Evolutionary conservation across 2,888 invertebrate genomes (phyloP), one percentile per base, ranked within the genome.

Genomic region (Drosophila mulleri): DNA sequence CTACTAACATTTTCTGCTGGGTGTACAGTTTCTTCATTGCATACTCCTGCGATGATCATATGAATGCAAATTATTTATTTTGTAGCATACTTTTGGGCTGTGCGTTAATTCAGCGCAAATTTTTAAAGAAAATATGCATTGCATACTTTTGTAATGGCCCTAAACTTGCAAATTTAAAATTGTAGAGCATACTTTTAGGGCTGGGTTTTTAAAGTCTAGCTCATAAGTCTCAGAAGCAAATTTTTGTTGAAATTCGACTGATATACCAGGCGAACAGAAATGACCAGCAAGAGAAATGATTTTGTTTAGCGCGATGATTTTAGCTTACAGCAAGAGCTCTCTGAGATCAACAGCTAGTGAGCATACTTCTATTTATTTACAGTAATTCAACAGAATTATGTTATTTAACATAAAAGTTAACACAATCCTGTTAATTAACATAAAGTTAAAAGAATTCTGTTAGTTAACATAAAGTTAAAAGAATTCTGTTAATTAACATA

Each of bases 201-300:
- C 11, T 29, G n/a, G 1, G n/a, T 2, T 3, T 48, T 48, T n/a
- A n/a, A n/a, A n/a, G n/a, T 26, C 8, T 48, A 3, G 11, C 47
- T 11, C 2, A 1, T 9, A 0, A 26, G 5, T 6, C 6, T 7
- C 26, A 26, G 9, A 8, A 1, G 26, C 47, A 47, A 47, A 26
- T 14, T 35, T 32, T 50, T 2, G 20, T 20, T 14, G 20, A 35
- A 39, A 53, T 23, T 53, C 16, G 6, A 6, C 37, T 23, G n/a
- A 53, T 23, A 3, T 39, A 53, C 37, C 53, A 53, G 53, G 53
- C 37, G n/a, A 53, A 37, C 23, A 53, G 52, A 35, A 35, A 52
- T 20, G 8, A 8, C 3, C 18, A 52, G 35, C 14, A 52, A 16
- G n/a, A 1, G 6, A n/a, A n/a, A 11, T n/a, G n/a, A n/a, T 16